These are phyloP conservation scores for Actenoides hombroni DNA, from an alignment of 2,113 vertebrate species.

Conservation along the genomic window DNA sequence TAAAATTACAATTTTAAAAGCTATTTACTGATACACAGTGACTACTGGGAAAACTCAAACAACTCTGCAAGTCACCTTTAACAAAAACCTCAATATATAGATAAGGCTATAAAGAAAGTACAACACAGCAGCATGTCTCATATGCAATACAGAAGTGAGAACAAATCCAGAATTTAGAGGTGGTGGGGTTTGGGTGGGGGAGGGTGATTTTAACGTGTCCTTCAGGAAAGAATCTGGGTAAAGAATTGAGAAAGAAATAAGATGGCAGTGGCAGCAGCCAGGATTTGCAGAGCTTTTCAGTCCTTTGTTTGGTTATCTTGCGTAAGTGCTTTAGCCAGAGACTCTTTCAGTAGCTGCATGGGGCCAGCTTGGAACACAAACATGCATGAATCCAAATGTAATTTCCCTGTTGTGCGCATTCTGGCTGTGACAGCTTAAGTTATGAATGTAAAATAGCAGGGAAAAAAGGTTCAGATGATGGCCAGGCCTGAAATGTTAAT, in stretches of 20 bases:
- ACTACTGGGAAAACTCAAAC: background rate
- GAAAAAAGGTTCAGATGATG: slow-evolving; percentile 11
- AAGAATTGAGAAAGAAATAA: slow-evolving; percentile 39
- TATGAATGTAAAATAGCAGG: slow-evolving; percentile 57
- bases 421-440: slow-evolving; percentile 49
- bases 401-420: slow-evolving; percentile 55
- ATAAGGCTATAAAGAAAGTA: background rate
- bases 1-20: background rate
- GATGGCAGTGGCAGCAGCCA: background rate
- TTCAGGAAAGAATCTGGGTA: slow-evolving; percentile 21
- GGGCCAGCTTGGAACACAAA: slow-evolving; percentile 54
- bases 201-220: background rate
- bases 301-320: slow-evolving; percentile 60
- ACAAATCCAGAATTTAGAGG: background rate
- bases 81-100: background rate
- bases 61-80: background rate
- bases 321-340: slow-evolving; percentile 55
- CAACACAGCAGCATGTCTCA: background rate
- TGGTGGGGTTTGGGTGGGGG: background rate
- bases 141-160: background rate
- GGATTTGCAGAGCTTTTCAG: slow-evolving; percentile 55
- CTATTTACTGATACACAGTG: background rate
- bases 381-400: slow-evolving; percentile 57
- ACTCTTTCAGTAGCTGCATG: slow-evolving; percentile 59
- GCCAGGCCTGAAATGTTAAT: slow-evolving; percentile 28